These are phyloP conservation scores for Myodes glareolus DNA, from an alignment of 2,113 vertebrate genomes.

Conservation along the genomic window DNA sequence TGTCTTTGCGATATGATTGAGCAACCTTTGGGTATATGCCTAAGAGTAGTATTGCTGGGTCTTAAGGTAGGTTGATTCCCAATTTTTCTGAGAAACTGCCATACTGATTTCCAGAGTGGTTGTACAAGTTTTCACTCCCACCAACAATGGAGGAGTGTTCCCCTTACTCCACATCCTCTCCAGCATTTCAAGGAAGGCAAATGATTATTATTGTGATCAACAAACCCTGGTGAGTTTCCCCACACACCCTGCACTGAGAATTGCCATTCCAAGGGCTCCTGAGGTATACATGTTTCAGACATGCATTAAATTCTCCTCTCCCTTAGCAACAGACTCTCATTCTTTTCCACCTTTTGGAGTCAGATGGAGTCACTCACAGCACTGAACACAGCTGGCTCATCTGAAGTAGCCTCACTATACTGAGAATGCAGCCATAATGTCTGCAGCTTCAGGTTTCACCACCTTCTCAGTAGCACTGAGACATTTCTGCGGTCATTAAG, in stretches of 20 bases:
- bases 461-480: neutral
- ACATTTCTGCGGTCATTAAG: neutral
- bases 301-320: neutral
- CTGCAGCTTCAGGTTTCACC: neutral
- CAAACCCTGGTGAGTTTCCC: conserved; percentile 32
- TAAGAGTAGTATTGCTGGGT: no score
- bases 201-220: neutral
- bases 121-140: no score
- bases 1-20: no score
- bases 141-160: no score
- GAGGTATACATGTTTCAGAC: neutral
- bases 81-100: no score
- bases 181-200: neutral
- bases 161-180: no score
- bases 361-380: neutral
- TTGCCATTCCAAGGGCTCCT: neutral
- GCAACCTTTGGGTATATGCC: no score
- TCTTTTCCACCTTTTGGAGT: neutral
- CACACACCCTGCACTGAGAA: neutral
- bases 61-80: no score
- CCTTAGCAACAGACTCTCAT: neutral
- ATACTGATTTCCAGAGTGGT: no score
- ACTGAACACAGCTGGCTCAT: neutral
- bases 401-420: no score
- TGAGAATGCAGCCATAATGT: neutral